Base-by-base conservation (phyloP, 2,888 invertebrate species). In the Norana najaformis region DNA sequence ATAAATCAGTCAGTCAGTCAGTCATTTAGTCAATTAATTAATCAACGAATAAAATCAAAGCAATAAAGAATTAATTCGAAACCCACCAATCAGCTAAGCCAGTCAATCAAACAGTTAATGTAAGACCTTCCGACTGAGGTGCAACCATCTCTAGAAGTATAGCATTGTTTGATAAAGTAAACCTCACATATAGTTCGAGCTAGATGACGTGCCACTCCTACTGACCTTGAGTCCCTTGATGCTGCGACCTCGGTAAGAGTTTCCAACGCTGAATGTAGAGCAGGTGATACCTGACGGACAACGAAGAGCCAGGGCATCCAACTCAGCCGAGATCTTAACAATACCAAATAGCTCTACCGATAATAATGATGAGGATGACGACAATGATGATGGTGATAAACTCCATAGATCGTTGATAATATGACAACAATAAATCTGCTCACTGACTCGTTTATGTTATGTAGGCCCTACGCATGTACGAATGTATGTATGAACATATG, bases 221-320 rank as follows among this genome's bases (percentile, higher is more conserved):
- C 89, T 83, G n/a, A 89, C 89, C 85, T 23, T 89, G 83, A 89
- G 13, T n/a, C 89, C 89, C n/a, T 82, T 89, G 83, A 83, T 89
- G 37, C 38, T 34, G 36, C 85, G 37, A n/a, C 85, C 85, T 35
- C 38, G 38, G 83, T 34, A 82, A 16, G 83, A 83, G 37, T 37
- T 38, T 83, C 89, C 89, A 35, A 83, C 38, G 16, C 37, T 41
- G 36, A 89, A 82, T 39, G 85, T 89, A 30, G 35, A 34, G 83
- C 89, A 89, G 5, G 83, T 38, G 47, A 88, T 30, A n/a, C 38
- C 89, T 18, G 41, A 6, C 23, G 89, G 89, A 37, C 89, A 89
- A 8, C 89, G 82, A 18, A 5, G 11, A 37, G 82, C 89, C 47
- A 89, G 30, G 6, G 23, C 89, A 38, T 89, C 89, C 83, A 89